Evolutionary conservation across 1,140 invertebrate genomes (phyloP).

Genomic region (Cotesia glomerata): DNA sequence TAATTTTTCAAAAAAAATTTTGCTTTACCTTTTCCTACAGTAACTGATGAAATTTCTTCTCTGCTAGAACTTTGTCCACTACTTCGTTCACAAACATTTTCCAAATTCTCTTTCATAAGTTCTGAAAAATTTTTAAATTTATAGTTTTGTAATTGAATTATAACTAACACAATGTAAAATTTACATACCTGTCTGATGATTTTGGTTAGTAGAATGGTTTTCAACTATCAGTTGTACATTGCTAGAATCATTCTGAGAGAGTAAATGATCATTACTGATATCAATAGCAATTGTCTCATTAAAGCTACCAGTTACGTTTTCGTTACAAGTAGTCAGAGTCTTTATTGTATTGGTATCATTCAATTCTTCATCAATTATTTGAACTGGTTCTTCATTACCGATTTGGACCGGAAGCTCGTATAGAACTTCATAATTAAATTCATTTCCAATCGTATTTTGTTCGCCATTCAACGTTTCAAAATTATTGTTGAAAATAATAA

Average conservation of each 20-base stretch:
- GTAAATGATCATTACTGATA: background rate
- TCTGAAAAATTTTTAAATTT: background rate
- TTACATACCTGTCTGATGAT: background rate
- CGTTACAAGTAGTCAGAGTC: background rate
- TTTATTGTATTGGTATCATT: background rate
- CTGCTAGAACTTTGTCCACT: too few species aligned
- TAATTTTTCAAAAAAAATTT: too few species aligned
- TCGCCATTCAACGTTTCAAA: background rate
- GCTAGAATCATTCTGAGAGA: background rate
- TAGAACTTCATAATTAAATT: background rate
- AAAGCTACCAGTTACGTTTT: background rate
- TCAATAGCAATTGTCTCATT: background rate
- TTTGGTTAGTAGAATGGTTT: background rate
- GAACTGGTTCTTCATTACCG: background rate
- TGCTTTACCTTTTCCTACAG: too few species aligned
- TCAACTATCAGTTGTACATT: background rate
- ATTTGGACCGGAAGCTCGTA: constrained; percentile 39
- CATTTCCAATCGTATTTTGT: background rate
- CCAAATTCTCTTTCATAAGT: background rate
- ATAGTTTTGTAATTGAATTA: background rate
- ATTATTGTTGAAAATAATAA: background rate
- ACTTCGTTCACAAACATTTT: background rate
- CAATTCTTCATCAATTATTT: background rate
- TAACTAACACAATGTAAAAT: background rate
- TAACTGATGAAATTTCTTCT: too few species aligned